Evolutionary conservation across 2,888 invertebrate species (phyloP), one percentile per base, ranked within the genome.

Genomic region (Toxonevra muliebris): DNA sequence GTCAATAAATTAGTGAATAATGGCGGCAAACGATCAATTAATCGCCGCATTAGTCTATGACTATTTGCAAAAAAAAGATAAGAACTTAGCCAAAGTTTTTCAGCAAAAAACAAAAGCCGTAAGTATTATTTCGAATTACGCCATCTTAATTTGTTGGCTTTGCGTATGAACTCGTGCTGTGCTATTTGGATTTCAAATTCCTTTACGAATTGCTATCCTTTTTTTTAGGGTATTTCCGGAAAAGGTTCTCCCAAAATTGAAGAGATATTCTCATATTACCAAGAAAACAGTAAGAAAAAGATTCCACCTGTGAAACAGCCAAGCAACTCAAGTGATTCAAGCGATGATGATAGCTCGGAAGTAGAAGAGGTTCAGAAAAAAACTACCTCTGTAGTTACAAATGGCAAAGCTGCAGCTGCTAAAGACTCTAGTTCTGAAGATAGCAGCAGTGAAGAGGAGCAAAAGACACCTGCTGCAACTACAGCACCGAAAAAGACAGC

Each of bases 91-190:
- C 0, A 87, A 89, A 76, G 87, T 90, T 61, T 92, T 91, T 80
- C 88, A 90, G 77, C 88, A 89, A 77, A 92, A 91, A 86, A 88
- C 90, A 1, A 92, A 93, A 82, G 90, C 91, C 86, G 93, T 93
- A 88, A 90, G 92, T 88, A 71, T 58, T 67, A 48, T 41, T 4
- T 2, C 30, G 3, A 7, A 30, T 4, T 30, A 30, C 30, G 30
- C 30, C 30, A 30, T 30, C 30, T 30, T 30, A 30, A 30, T 30
- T 30, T 30, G 30, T 30, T 30, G 30, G 30, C 30, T 7, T 30
- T 30, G 30, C 30, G 2, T 30, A 7, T 30, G 30, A 7, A 2
- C 7, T 30, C 2, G 30, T 30, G 30, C 30, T 30, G 7, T 7
- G 7, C 3, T 30, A 30, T 30, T 30, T 13, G 48, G 13, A 45